Evolutionary conservation across 2,888 invertebrate species (phyloP).

Genomic region (Spilosoma lubricipeda): DNA sequence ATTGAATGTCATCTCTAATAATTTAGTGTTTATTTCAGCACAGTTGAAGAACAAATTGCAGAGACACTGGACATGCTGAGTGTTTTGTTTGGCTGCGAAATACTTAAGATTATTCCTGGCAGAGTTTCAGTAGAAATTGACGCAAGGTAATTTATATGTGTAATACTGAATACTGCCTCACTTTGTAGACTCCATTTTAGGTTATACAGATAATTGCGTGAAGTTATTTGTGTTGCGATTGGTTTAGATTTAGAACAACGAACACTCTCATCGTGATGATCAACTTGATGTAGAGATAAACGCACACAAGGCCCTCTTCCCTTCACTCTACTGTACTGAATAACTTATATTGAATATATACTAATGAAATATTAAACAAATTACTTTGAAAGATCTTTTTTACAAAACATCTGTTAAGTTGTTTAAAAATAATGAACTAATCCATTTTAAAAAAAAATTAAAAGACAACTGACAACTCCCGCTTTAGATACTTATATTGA

Average conservation of each 20-base stretch:
- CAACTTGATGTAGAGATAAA: no score
- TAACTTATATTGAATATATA: no score
- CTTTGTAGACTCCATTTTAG: neutral
- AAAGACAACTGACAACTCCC: no score
- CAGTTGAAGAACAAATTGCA: conserved; percentile 90
- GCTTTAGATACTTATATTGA: no score
- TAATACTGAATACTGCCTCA: neutral
- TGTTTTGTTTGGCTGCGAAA: conserved; percentile 98
- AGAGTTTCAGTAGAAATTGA: conserved; percentile 98
- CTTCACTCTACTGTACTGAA: no score
- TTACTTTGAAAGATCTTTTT: neutral
- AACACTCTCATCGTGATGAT: no score
- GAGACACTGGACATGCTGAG: conserved; percentile 97
- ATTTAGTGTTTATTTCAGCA: conserved; percentile 76
- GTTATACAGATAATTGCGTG: no score
- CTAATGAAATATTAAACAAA: no score
- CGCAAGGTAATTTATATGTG: conserved; percentile 88
- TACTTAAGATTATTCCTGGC: conserved; percentile 98
- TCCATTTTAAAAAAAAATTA: no score
- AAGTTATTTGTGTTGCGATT: no score
- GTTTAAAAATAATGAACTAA: neutral
- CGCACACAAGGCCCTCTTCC: no score
- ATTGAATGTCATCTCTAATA: neutral
- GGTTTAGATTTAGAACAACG: no score
- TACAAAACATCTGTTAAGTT: neutral